Conservation (phyloP, 2,888 invertebrate species). For the Eilema caniola region DNA sequence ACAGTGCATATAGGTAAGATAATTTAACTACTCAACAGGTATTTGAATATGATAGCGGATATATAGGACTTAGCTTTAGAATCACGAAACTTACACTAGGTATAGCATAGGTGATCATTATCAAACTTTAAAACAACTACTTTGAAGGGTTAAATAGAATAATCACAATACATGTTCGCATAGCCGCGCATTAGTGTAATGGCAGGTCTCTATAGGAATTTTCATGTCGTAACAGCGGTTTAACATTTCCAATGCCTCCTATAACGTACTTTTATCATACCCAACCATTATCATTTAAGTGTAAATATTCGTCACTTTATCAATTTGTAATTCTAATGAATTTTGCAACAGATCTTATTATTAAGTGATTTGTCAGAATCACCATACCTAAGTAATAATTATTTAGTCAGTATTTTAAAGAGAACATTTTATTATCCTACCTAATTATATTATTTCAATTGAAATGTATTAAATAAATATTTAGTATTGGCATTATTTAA, state of each 20-base stretch:
- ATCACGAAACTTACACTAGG: slow-evolving; percentile 75
- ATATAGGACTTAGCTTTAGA: slow-evolving; percentile 77
- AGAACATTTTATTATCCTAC: slow-evolving; percentile 72
- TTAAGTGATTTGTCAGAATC: slow-evolving; percentile 73
- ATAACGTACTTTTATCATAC: slow-evolving; percentile 44
- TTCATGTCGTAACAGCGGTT: slow-evolving; percentile 38
- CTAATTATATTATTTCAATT: slow-evolving; percentile 63
- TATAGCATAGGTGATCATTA: slow-evolving; percentile 67
- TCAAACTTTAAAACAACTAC: slow-evolving; percentile 72
- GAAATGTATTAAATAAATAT: slow-evolving; percentile 38
- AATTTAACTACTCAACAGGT: slow-evolving; percentile 61
- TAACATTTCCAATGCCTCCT: slow-evolving; percentile 45
- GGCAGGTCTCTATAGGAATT: slow-evolving; percentile 35
- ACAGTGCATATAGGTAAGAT: slow-evolving; percentile 59
- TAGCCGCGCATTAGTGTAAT: slow-evolving; percentile 52
- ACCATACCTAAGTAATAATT: slow-evolving; percentile 73
- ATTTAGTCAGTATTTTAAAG: slow-evolving; percentile 76
- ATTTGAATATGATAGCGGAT: slow-evolving; percentile 67
- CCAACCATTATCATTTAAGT: slow-evolving; percentile 54
- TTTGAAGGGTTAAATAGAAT: slow-evolving; percentile 69
- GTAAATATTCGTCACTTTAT: slow-evolving; percentile 58
- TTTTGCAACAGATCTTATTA: slow-evolving; percentile 78
- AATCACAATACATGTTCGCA: slow-evolving; percentile 51
- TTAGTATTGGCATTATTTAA: slow-evolving; percentile 36
- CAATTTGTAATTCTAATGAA: slow-evolving; percentile 53